A percentile compares a stretch with the other conserved stretches of the same genome.
phyloP scores from a whole-genome alignment of 2,797 vertebrate species.

The Poeciliopsis presidionis region DNA sequence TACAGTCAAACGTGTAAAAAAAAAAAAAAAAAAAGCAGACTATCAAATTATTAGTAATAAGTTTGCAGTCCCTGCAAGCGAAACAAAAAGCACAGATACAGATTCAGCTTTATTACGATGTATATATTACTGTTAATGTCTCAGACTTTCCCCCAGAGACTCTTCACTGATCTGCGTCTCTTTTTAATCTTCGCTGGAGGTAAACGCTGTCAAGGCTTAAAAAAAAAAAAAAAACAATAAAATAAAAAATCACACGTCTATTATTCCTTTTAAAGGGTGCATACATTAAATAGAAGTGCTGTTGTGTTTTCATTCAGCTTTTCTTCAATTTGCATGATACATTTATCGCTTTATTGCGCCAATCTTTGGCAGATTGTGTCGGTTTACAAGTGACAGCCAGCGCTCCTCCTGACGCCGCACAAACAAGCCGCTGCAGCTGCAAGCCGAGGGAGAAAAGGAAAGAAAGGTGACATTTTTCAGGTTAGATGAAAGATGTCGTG shows the following conservation, averaged over 20 bases:
- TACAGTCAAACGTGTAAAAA: not conserved
- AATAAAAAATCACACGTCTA: slow-evolving; percentile 23
- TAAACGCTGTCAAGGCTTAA: slow-evolving; percentile 60
- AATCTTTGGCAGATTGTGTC: slow-evolving; percentile 1
- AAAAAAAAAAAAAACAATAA: slow-evolving; percentile 45
- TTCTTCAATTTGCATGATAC: not conserved
- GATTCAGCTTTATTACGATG: slow-evolving; percentile 37
- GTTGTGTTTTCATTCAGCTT: slow-evolving; percentile 37
- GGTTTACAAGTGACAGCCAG: slow-evolving; percentile 13
- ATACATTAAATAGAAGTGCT: slow-evolving; percentile 44
- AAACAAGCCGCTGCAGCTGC: slow-evolving; percentile 41
- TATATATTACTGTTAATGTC: slow-evolving; percentile 58
- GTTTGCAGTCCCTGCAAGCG: not conserved
- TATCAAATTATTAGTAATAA: slow-evolving; percentile 9
- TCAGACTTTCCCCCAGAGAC: slow-evolving; percentile 58
- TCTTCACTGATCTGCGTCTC: slow-evolving; percentile 62
- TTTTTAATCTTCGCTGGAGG: slow-evolving; percentile 64
- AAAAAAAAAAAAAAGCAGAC: not conserved
- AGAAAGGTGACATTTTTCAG: slow-evolving; percentile 65
- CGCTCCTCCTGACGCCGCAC: slow-evolving; percentile 24
- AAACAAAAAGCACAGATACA: slow-evolving; percentile 3
- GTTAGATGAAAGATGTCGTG: slow-evolving; percentile 63
- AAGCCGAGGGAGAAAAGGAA: slow-evolving; percentile 35
- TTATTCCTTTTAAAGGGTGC: slow-evolving; percentile 61
- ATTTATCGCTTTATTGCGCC: not conserved